phyloP scores from a whole-genome alignment of 1,140 invertebrate genomes.

The Calliopsis andreniformis region DNA sequence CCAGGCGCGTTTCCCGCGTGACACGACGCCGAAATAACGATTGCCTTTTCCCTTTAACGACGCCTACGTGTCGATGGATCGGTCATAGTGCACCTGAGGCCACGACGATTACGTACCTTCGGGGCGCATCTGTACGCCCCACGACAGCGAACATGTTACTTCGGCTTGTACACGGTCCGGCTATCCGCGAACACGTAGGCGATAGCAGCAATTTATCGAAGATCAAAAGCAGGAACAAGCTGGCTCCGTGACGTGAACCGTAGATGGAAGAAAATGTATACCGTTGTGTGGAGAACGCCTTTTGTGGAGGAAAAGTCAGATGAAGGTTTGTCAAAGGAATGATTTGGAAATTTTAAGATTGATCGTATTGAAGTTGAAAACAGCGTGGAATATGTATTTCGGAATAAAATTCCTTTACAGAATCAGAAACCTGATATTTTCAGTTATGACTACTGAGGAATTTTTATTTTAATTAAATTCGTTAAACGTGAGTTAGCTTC shows the following conservation, averaged over 20 bases:
- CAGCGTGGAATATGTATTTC: too few relatives aligned
- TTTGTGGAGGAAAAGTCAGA: neutral
- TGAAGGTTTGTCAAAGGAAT: too few relatives aligned
- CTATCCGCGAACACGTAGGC: neutral
- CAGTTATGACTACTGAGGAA: too few relatives aligned
- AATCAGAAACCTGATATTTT: too few relatives aligned
- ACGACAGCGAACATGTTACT: neutral
- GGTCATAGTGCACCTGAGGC: slow-evolving; percentile 35
- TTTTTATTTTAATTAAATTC: too few relatives aligned
- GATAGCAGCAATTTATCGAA: slow-evolving; percentile 3
- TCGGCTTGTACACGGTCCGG: neutral
- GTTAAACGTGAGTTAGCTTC: too few relatives aligned
- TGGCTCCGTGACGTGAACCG: neutral
- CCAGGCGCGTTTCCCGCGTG: slow-evolving; percentile 25
- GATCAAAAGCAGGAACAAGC: slow-evolving; percentile 35
- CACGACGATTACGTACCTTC: slow-evolving; percentile 17
- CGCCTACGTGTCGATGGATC: slow-evolving; percentile 59
- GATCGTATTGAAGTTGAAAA: too few relatives aligned
- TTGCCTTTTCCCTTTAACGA: slow-evolving; percentile 54
- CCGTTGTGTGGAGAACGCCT: too few relatives aligned
- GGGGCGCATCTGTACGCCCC: neutral
- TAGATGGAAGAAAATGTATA: neutral
- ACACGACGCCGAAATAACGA: slow-evolving; percentile 48
- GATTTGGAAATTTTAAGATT: too few relatives aligned
- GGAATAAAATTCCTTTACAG: too few relatives aligned